Percentiles rank a stretch among this genome's conserved stretches.
Conservation (phyloP, 92 coral and sea anemone species). For the Zoanthus solanderi region DNA sequence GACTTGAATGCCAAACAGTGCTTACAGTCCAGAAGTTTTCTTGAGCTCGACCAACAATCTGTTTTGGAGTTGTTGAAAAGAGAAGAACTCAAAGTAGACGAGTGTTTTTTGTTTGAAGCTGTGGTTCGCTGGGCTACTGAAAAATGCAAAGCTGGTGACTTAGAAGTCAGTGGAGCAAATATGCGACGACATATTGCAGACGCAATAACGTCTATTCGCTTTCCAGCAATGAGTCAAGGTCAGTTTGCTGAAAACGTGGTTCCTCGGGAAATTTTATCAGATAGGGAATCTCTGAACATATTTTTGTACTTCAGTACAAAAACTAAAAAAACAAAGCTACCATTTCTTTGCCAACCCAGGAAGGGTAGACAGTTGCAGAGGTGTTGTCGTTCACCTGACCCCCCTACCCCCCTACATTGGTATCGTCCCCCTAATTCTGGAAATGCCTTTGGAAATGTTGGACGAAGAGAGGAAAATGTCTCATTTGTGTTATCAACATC, state of each 20-base stretch:
- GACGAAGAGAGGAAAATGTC: slow-evolving; percentile 67
- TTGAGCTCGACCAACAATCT: slow-evolving; percentile 55
- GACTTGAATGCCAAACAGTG: slow-evolving; percentile 61
- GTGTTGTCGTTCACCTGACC: slow-evolving; percentile 63
- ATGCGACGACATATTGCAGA: slow-evolving; percentile 66
- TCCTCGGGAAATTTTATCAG: slow-evolving; percentile 66
- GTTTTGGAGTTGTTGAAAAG: slow-evolving; percentile 57
- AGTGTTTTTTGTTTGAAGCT: slow-evolving; percentile 66
- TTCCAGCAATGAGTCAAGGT: slow-evolving; percentile 74
- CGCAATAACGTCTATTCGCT: slow-evolving; percentile 67
- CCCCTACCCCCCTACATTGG: slow-evolving; percentile 74
- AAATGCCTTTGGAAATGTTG: slow-evolving; percentile 37
- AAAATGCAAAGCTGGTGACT: slow-evolving; percentile 53
- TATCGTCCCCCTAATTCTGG: slow-evolving; percentile 70
- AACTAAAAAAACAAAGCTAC: slow-evolving; percentile 50
- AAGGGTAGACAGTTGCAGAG: slow-evolving; percentile 66
- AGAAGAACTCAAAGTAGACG: slow-evolving; percentile 65
- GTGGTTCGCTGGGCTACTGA: slow-evolving; percentile 66
- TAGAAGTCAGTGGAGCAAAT: slow-evolving; percentile 64
- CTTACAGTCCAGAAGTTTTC: slow-evolving; percentile 63
- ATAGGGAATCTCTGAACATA: slow-evolving; percentile 70
- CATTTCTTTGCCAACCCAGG: slow-evolving; percentile 63
- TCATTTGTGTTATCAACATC: slow-evolving; percentile 57
- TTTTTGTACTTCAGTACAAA: slow-evolving; percentile 59
- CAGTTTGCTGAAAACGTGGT: slow-evolving; percentile 78